Base-by-base conservation (phyloP, 2,113 vertebrate genomes). In the Trinectes maculatus region DNA sequence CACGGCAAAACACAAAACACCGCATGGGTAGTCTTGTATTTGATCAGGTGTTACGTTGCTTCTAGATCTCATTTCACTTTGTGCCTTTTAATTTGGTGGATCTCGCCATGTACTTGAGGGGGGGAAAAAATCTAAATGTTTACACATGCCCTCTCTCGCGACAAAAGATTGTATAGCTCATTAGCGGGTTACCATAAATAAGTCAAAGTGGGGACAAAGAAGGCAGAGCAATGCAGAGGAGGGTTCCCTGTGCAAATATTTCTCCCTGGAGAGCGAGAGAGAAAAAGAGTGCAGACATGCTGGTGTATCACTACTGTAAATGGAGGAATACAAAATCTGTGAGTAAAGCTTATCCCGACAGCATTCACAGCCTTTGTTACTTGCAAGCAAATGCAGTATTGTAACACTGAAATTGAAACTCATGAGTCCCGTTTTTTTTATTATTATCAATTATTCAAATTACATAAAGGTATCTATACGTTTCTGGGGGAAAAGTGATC, bases 1-100 rank as follows among this genome's bases (percentile, higher is more conserved):
- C 79, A 83, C 64, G 61, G 77, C 62, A 80, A 84, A 84, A 90
- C 77, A 89, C 83, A 82, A 85, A 84, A 84, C 77, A 55, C 68
- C 48, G 82, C 79, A 71, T 52, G 80, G 72, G 40, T 71, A 84
- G 77, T 81, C 80, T 85, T 82, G 84, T 85, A 51, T 86, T 82
- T 84, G 87, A 86, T 90, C 87, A 79, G 78, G 80, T 74, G 74
- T 85, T 80, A 29, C 62, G 64, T 81, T 65, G 80, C 79, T 62
- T 62, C 19, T 24, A 21, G 61, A 82, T 83, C 86, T 84, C 72
- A 83, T 87, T 87, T 83, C 83, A 73, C 77, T 87, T 76, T 73
- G 71, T 67, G 81, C 68, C 63, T 83, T 87, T 85, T 87, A 80
- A 86, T 88, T 84, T 69, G 54, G 63, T 31, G 71, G 74, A 70